Percentiles rank a stretch among this genome's conserved stretches.
phyloP scores from a whole-genome alignment of 2,113 vertebrate genomes.

The Chloropsis hardwickii region DNA sequence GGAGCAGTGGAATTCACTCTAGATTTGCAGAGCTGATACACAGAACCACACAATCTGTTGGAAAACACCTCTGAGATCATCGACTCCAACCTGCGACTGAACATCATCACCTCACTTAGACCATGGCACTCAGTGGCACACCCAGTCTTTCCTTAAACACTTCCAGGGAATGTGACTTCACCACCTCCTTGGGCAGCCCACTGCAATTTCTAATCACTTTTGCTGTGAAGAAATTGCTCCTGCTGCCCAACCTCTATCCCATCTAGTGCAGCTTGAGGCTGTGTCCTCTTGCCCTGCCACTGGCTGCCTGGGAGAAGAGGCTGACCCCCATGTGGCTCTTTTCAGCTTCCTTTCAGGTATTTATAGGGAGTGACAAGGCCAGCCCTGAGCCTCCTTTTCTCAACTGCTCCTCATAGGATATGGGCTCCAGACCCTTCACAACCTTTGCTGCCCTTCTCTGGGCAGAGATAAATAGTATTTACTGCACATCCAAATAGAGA shows the following conservation, averaged over 20 bases:
- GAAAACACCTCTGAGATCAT: not conserved
- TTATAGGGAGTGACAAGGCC: not conserved
- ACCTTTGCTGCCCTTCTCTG: not conserved
- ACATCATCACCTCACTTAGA: no score
- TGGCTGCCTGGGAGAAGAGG: not conserved
- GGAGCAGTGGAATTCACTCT: not conserved
- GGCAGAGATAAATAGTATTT: not conserved
- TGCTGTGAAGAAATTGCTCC: not conserved
- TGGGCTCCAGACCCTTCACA: not conserved
- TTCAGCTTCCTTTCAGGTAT: not conserved
- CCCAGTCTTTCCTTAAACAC: not conserved
- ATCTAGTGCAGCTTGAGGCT: not conserved
- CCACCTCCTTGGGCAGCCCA: not conserved
- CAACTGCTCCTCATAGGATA: not conserved
- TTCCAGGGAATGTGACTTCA: not conserved
- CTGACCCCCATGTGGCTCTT: not conserved
- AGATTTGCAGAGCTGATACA: not conserved
- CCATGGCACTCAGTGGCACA: not conserved
- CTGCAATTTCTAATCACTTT: not conserved
- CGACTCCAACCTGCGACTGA: accelerated
- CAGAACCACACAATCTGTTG: not conserved
- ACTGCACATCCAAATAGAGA: not conserved
- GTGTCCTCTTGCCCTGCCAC: not conserved
- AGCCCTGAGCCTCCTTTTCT: not conserved
- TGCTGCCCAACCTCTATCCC: no score